phyloP scores from a whole-genome alignment of 2,113 vertebrate species.

The Pseudopodoces humilis region DNA sequence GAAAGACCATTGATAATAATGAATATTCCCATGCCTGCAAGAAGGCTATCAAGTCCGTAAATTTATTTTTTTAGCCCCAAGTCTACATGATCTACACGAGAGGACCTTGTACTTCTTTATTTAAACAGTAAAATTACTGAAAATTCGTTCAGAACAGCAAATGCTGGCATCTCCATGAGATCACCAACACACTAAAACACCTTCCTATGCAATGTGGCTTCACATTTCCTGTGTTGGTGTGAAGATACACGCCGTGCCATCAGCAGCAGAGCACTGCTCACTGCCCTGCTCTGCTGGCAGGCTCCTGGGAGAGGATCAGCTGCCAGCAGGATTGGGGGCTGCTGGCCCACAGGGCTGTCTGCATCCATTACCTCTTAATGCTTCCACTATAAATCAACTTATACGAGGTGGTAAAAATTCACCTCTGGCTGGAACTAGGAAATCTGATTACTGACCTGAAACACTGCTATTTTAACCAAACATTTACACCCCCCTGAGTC shows the following conservation, averaged over 20 bases:
- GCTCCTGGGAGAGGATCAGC: neutral
- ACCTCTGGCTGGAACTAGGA: neutral
- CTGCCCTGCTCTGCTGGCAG: neutral
- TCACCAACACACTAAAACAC: neutral
- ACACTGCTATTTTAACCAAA: neutral
- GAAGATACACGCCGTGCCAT: neutral
- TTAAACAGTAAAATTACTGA: neutral
- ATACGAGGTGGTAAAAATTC: neutral
- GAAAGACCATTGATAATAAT: neutral
- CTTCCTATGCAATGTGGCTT: neutral
- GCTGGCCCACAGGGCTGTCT: neutral
- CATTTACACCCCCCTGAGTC: neutral
- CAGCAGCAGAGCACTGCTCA: neutral
- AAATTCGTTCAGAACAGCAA: neutral
- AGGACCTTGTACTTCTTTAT: neutral
- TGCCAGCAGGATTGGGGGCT: neutral
- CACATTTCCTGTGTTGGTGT: rapidly evolving
- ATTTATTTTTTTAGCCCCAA: neutral
- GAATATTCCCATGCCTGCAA: neutral
- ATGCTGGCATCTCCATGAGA: neutral
- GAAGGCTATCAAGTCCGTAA: neutral
- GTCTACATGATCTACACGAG: neutral
- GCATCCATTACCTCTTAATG: neutral
- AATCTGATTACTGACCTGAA: neutral
- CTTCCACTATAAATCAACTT: neutral